These are phyloP conservation scores for Micronisus gabar DNA, from an alignment of 2,113 vertebrate species.

Conservation along the genomic window DNA sequence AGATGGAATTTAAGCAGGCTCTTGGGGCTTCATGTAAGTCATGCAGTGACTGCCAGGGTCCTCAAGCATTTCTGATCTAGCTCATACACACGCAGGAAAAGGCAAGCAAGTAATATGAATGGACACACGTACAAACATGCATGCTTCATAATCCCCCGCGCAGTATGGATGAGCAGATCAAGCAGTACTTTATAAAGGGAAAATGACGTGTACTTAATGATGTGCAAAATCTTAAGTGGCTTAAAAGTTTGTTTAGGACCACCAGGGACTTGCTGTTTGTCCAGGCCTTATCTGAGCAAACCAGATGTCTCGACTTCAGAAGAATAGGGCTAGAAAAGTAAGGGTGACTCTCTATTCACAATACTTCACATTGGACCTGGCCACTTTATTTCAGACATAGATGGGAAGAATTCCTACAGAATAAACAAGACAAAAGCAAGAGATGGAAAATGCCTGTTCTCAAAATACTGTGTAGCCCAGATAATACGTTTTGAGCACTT, in stretches of 20 bases:
- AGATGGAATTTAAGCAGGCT: background rate
- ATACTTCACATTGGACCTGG: accelerated
- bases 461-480: background rate
- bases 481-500: background rate
- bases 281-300: background rate
- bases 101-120: background rate
- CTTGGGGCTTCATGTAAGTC: background rate
- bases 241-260: background rate
- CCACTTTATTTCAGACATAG: background rate
- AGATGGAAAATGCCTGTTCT: background rate
- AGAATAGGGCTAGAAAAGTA: background rate
- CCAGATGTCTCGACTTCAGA: background rate
- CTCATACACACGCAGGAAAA: background rate
- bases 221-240: background rate
- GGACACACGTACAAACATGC: background rate
- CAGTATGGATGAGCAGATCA: background rate
- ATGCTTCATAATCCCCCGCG: background rate
- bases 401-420: background rate
- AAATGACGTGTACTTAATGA: background rate
- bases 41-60: background rate
- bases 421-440: background rate
- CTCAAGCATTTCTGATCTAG: background rate
- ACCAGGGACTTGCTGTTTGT: background rate
- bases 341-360: background rate
- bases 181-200: background rate